Evolutionary conservation across 2,797 vertebrate genomes (phyloP).

Genomic region (Avahi laniger): DNA sequence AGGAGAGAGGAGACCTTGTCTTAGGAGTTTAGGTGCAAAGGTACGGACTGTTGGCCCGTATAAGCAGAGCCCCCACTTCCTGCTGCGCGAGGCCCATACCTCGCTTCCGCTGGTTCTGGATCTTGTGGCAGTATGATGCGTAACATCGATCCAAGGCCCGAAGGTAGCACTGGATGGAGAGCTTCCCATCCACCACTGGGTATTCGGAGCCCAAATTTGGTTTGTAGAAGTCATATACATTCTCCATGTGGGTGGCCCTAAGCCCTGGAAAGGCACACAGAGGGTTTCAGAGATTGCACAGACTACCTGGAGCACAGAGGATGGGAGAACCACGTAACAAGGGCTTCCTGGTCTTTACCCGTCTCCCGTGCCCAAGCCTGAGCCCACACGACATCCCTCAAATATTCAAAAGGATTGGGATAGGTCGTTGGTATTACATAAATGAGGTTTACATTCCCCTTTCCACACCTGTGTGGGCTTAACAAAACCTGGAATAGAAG

Average conservation of each 20-base stretch:
- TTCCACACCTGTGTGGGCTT: background rate
- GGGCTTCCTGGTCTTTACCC: background rate
- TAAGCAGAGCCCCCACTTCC: background rate
- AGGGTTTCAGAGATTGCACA: background rate
- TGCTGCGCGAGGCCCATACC: conserved; percentile 65
- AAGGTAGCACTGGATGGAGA: conserved; percentile 87
- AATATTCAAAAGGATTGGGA: background rate
- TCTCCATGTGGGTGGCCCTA: conserved; percentile 87
- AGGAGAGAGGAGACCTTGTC: background rate
- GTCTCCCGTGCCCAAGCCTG: background rate
- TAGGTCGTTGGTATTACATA: background rate
- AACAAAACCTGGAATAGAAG: background rate
- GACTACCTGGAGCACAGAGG: background rate
- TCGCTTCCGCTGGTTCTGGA: conserved; percentile 83
- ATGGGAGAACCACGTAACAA: fast-evolving
- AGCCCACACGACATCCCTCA: background rate
- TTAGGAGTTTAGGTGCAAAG: background rate
- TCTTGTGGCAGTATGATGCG: conserved; percentile 80
- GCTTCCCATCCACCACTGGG: conserved; percentile 84
- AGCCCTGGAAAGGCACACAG: conserved; percentile 54
- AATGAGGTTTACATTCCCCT: background rate
- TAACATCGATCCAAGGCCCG: conserved; percentile 85
- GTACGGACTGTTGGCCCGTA: background rate
- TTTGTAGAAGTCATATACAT: conserved; percentile 87
- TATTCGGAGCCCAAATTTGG: conserved; percentile 84